Percentiles rank a stretch among this genome's conserved stretches.
phyloP scores from a whole-genome alignment of 1,140 invertebrate genomes.

The Drosophila albomicans region DNA sequence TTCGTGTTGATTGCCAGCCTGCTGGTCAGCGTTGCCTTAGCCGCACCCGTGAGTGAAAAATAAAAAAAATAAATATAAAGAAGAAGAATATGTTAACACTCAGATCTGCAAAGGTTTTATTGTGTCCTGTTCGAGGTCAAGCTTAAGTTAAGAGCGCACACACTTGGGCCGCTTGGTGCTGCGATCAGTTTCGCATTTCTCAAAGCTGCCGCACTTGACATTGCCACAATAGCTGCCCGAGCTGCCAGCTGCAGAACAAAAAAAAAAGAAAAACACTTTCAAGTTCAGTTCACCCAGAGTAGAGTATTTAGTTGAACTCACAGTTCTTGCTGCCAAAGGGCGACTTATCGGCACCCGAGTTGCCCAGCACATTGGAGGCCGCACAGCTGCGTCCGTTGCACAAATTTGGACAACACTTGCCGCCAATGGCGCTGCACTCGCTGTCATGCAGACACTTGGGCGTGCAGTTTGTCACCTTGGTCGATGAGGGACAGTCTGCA shows the following conservation, averaged over 20 bases:
- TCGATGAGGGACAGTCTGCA: constrained; percentile 87
- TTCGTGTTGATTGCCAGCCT: constrained; percentile 79
- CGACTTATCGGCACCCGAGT: constrained; percentile 61
- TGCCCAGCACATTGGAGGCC: constrained; percentile 84
- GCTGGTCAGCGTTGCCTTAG: constrained; percentile 62
- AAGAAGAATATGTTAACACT: background rate
- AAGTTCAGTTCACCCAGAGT: background rate
- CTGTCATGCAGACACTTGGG: constrained; percentile 89
- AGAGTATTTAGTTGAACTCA: constrained; percentile 43
- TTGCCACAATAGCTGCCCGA: constrained; percentile 88
- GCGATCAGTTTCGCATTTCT: constrained; percentile 89
- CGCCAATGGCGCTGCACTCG: constrained; percentile 87
- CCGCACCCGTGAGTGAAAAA: constrained; percentile 73
- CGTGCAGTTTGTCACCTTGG: constrained; percentile 88
- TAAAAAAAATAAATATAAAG: constrained; percentile 15
- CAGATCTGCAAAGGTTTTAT: constrained; percentile 1
- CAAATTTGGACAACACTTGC: constrained; percentile 89
- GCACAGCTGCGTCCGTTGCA: constrained; percentile 89
- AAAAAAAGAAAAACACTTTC: background rate
- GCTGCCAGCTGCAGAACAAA: constrained; percentile 84
- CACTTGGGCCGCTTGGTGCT: constrained; percentile 89
- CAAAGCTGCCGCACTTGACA: constrained; percentile 88
- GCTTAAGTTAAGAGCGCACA: constrained; percentile 86
- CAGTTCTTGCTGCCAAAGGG: constrained; percentile 82
- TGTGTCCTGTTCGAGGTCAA: constrained; percentile 8